Base-by-base conservation (phyloP, 2,888 invertebrate species). In the Heliconius ismenius region DNA sequence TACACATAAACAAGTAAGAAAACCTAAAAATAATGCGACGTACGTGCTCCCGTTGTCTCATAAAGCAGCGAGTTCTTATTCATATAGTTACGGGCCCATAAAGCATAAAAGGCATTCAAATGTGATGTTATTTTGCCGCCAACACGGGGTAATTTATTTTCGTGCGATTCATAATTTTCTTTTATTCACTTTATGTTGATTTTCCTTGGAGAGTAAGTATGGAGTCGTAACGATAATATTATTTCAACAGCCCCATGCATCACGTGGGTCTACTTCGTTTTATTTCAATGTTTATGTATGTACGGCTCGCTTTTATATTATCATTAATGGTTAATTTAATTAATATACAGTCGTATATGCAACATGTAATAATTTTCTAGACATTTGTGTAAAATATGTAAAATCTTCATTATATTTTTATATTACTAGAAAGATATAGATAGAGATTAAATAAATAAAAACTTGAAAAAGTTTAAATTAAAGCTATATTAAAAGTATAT, bases 171-270 rank as follows among this genome's bases (percentile, higher is more conserved):
- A 94, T 94, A 94, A 94, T 94, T 94, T 94, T 94, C 93, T 93
- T 94, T 93, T 94, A 94, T 94, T 93, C 94, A 94, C 93, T 94
- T 94, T 94, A 94, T 94, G 94, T 94, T 94, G 94, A 94, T 94
- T 94, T 92, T 93, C 91, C 90, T 91, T 90, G 84, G 91, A 92
- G 90, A 86, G 85, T 92, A 90, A 91, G 92, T 92, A 90, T 89
- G 90, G 91, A 91, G 91, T 90, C 87, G 92, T 89, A 92, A 93
- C 91, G 92, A 93, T 94, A 94, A 94, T 94, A 94, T 94, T 94
- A 94, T 94, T 93, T 92, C 92, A 89, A 90, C 92, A 87, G 89
- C 88, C 91, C 92, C 92, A 91, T 93, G 91, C 90, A 87, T 93
- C 92, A 92, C 81, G 81, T 84, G 86, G 85, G 81, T 80, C 83